These are phyloP conservation scores for Schrankia costaestrigalis DNA, from an alignment of 2,888 invertebrate genomes.

Conservation along the genomic window DNA sequence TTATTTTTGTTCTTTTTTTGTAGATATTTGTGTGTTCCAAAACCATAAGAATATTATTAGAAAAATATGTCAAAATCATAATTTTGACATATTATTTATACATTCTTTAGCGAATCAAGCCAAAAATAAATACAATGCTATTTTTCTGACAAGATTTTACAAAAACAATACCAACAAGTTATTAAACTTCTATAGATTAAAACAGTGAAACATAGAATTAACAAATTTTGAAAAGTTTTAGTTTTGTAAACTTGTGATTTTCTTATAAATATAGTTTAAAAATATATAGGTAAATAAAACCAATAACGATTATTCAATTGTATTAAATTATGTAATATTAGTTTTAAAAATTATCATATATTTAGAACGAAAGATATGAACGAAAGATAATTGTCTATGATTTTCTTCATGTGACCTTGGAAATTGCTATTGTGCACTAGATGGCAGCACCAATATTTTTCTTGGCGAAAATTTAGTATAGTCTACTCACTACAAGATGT, in stretches of 20 bases:
- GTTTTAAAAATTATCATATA: conserved; percentile 15
- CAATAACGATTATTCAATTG: too few species aligned
- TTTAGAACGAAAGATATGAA: conserved; percentile 28
- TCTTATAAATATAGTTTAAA: too few species aligned
- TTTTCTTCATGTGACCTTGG: conserved; percentile 52
- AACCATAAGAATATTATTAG: neutral
- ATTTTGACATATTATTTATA: too few species aligned
- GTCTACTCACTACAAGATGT: too few species aligned
- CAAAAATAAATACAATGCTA: neutral
- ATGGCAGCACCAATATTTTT: too few species aligned
- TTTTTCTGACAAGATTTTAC: neutral
- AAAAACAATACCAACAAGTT: neutral
- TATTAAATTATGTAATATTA: neutral
- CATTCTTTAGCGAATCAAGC: too few species aligned
- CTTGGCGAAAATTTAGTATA: too few species aligned
- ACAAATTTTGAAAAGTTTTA: too few species aligned
- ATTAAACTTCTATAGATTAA: too few species aligned
- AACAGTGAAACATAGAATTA: too few species aligned
- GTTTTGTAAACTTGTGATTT: too few species aligned
- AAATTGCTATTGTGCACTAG: conserved; percentile 38
- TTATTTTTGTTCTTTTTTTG: conserved; percentile 47
- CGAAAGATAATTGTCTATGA: conserved; percentile 49
- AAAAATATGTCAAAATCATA: neutral
- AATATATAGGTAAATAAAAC: too few species aligned
- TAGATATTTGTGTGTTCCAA: conserved; percentile 2